Evolutionary conservation across 2,113 vertebrate genomes (phyloP).

Genomic region (Pungitius pungitius): DNA sequence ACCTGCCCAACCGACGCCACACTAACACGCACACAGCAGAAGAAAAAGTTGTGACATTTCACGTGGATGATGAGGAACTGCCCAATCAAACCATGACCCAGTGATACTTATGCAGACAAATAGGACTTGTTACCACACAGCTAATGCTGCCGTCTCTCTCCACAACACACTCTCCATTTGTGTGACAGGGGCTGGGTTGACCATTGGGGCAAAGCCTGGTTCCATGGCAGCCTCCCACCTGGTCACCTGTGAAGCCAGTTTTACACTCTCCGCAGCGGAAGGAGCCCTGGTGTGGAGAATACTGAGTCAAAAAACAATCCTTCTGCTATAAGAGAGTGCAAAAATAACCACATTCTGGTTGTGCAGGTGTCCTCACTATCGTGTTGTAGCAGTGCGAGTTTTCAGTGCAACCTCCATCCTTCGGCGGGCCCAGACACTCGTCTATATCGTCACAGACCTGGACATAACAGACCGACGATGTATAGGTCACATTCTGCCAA

Average conservation of each 20-base stretch:
- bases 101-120: not conserved
- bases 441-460: conserved; percentile 88
- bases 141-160: conserved; percentile 87
- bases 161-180: conserved; percentile 87
- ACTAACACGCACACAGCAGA: conserved; percentile 87
- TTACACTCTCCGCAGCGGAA: conserved; percentile 91
- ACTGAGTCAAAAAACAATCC: conserved; percentile 6
- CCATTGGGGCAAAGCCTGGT: conserved; percentile 84
- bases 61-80: not conserved
- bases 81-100: not conserved
- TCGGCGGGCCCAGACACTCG: conserved; percentile 84
- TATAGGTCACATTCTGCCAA: not conserved
- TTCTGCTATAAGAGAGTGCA: not conserved
- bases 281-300: conserved; percentile 84
- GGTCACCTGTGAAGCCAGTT: conserved; percentile 89
- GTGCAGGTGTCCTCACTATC: conserved; percentile 84
- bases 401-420: conserved; percentile 87
- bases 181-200: conserved; percentile 88
- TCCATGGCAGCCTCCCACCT: conserved; percentile 85
- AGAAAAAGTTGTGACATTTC: not conserved
- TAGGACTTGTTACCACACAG: conserved; percentile 80
- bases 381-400: conserved; percentile 94
- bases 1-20: conserved; percentile 94
- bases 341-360: not conserved
- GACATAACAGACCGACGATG: not conserved